Conservation (phyloP, 2,888 invertebrate genomes). For the Pardosa pseudoannulata region DNA sequence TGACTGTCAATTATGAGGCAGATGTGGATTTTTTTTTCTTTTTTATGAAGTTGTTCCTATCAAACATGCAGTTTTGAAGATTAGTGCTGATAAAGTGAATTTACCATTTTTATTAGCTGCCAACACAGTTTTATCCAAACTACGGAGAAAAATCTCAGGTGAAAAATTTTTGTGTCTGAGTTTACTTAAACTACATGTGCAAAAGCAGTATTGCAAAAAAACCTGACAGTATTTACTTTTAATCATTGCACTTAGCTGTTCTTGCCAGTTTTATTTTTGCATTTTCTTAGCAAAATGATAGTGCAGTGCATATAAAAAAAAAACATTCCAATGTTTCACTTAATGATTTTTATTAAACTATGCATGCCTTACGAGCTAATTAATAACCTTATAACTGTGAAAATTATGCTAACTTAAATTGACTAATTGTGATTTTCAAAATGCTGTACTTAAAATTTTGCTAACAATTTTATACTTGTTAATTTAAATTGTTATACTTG, state of each 20-base stretch:
- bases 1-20: background rate
- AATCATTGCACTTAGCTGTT: background rate
- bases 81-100: background rate
- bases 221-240: background rate
- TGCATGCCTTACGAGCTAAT: background rate
- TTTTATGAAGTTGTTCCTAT: constrained; percentile 21
- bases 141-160: background rate
- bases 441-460: background rate
- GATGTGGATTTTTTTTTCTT: background rate
- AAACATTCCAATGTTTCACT: constrained; percentile 2
- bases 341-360: background rate
- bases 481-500: too few relatives aligned
- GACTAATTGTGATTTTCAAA: background rate
- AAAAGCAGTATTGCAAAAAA: background rate
- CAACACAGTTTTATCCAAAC: background rate
- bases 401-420: too few relatives aligned
- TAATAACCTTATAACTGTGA: too few relatives aligned
- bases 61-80: background rate
- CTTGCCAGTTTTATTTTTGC: background rate
- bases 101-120: background rate
- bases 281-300: background rate
- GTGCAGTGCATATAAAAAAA: background rate
- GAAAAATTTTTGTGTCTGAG: background rate
- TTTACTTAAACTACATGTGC: background rate
- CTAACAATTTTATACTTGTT: too few relatives aligned